These are phyloP conservation scores for Pristiophorus japonicus DNA, from an alignment of 2,113 vertebrate species.

Conservation along the genomic window DNA sequence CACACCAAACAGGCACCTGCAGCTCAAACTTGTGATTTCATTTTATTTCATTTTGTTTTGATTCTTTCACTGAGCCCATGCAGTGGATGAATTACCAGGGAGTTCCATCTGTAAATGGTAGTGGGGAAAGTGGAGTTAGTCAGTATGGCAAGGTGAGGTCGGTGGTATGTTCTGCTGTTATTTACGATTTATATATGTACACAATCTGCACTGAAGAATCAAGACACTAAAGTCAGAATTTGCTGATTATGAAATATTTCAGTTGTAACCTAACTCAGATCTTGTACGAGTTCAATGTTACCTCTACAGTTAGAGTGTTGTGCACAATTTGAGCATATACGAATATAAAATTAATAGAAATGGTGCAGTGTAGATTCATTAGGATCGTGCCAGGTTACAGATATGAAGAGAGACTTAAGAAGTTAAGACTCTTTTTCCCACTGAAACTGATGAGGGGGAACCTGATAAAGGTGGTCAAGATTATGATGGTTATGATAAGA, in stretches of 20 bases:
- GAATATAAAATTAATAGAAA: not conserved
- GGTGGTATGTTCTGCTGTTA: not conserved
- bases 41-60: not conserved
- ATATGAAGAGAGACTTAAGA: not conserved
- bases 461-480: not conserved
- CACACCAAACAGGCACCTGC: not conserved
- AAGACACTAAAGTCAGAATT: not conserved
- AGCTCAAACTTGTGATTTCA: not conserved
- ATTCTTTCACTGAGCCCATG: not conserved
- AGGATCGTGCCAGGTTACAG: not conserved
- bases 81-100: not conserved
- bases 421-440: not conserved
- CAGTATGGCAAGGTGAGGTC: not conserved
- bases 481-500: not conserved
- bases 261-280: not conserved
- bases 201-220: too few relatives aligned
- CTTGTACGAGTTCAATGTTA: not conserved
- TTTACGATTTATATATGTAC: not conserved
- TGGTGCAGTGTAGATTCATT: not conserved
- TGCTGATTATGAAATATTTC: not conserved
- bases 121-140: not conserved
- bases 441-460: not conserved
- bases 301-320: not conserved
- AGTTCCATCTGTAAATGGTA: not conserved
- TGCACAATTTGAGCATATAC: not conserved